A percentile compares a stretch with the other conserved stretches of the same genome.
phyloP scores from a whole-genome alignment of 2,113 vertebrate species.

The Dipodomys stephensi region DNA sequence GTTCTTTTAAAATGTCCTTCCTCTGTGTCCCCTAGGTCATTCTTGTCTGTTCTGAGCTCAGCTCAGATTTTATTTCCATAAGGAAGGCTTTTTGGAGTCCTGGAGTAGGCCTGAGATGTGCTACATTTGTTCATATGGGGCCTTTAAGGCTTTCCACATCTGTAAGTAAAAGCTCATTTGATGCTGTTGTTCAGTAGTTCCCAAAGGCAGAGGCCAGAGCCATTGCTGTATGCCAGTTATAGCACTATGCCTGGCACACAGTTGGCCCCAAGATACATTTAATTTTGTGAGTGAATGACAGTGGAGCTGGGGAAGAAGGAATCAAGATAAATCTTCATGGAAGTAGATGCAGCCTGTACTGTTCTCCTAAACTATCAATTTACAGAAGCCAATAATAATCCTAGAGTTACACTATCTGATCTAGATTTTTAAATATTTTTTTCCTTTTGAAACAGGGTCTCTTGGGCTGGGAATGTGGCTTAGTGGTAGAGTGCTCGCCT shows the following conservation, averaged over 20 bases:
- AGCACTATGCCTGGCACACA: slow-evolving; percentile 10
- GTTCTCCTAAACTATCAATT: neutral
- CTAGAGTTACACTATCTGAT: neutral
- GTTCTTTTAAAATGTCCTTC: neutral
- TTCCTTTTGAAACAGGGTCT: neutral
- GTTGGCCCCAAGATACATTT: slow-evolving; percentile 34
- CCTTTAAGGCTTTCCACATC: neutral
- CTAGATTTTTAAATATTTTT: neutral
- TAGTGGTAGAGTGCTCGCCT: no score
- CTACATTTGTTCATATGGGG: neutral
- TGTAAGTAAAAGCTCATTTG: neutral
- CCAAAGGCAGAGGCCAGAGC: neutral
- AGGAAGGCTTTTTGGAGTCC: neutral
- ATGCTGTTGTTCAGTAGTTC: neutral
- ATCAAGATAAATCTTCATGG: slow-evolving; percentile 33
- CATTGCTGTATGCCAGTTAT: neutral
- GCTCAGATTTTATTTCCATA: slow-evolving; percentile 31
- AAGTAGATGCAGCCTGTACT: neutral
- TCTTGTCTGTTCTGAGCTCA: neutral
- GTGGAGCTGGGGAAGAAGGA: neutral
- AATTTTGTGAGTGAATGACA: slow-evolving; percentile 47
- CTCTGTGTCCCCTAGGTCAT: neutral
- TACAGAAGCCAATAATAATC: slow-evolving; percentile 19
- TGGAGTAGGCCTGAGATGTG: neutral
- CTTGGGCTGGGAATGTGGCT: no score